Conservation (phyloP, 2,888 invertebrate genomes). For the Thera britannica region DNA sequence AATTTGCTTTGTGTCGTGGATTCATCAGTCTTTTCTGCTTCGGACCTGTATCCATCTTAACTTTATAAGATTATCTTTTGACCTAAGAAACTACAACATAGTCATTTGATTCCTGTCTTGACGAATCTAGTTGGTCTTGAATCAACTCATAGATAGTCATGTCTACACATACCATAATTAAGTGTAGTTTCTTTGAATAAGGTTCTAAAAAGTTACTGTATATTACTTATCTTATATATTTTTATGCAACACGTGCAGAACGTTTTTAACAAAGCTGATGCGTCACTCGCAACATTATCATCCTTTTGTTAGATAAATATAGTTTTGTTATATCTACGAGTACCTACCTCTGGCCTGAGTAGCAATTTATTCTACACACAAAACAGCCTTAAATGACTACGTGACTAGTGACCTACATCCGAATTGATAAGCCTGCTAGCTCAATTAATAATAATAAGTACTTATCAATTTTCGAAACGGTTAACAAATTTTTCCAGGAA, state of each 20-base stretch:
- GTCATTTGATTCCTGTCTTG: background rate
- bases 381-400: slow-evolving; percentile 37
- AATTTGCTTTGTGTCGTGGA: slow-evolving; percentile 81
- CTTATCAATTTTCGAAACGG: slow-evolving; percentile 47
- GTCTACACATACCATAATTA: too few relatives aligned
- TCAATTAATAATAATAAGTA: slow-evolving; percentile 18
- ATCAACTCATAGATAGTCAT: background rate
- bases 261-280: background rate
- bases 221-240: background rate
- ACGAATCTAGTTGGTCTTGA: slow-evolving; percentile 21
- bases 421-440: slow-evolving; percentile 32
- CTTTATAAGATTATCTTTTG: slow-evolving; percentile 19
- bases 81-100: background rate
- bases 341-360: background rate
- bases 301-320: slow-evolving; percentile 7
- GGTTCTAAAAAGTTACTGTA: slow-evolving; percentile 1
- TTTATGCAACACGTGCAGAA: slow-evolving; percentile 20
- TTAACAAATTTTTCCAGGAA: slow-evolving; percentile 40
- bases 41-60: slow-evolving; percentile 74
- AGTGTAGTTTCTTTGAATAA: background rate
- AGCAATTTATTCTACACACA: slow-evolving; percentile 7
- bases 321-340: too few relatives aligned
- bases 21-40: slow-evolving; percentile 71
- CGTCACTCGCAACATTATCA: slow-evolving; percentile 8
- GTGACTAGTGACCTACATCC: slow-evolving; percentile 45